These are phyloP conservation scores for Papilio protenor DNA, from an alignment of 2,888 invertebrate genomes.

Conservation along the genomic window DNA sequence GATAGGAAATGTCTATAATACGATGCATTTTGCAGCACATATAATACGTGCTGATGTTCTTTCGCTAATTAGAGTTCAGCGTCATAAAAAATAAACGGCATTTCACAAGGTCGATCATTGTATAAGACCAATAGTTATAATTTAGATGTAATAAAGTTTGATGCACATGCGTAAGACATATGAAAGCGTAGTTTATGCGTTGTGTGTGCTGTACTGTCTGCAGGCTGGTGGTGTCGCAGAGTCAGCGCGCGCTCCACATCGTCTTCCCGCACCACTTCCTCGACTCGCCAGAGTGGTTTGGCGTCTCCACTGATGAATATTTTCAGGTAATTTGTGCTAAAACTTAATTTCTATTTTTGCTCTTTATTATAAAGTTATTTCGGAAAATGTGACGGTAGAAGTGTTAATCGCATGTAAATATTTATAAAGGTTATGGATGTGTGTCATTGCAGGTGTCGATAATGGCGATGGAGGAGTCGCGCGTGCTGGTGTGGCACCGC, in stretches of 20 bases:
- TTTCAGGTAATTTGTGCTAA: conserved; percentile 86
- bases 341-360: background rate
- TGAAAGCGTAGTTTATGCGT: background rate
- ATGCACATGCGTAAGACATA: background rate
- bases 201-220: conserved; percentile 45
- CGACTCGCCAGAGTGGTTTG: conserved; percentile 96
- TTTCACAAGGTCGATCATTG: too few species aligned
- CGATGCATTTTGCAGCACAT: background rate
- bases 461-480: conserved; percentile 93
- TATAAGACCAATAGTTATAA: background rate
- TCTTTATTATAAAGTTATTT: background rate
- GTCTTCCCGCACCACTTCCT: conserved; percentile 95
- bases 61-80: background rate
- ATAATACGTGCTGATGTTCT: background rate
- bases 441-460: conserved; percentile 88
- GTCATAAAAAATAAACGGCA: background rate
- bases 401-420: background rate
- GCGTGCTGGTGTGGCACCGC: conserved; percentile 92
- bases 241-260: conserved; percentile 92
- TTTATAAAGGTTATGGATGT: background rate
- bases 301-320: conserved; percentile 93
- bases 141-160: background rate
- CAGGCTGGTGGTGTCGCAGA: conserved; percentile 93
- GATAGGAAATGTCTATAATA: background rate
- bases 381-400: background rate